Evolutionary conservation across 2,797 vertebrate species (phyloP).

Genomic region (Siniperca undulata): DNA sequence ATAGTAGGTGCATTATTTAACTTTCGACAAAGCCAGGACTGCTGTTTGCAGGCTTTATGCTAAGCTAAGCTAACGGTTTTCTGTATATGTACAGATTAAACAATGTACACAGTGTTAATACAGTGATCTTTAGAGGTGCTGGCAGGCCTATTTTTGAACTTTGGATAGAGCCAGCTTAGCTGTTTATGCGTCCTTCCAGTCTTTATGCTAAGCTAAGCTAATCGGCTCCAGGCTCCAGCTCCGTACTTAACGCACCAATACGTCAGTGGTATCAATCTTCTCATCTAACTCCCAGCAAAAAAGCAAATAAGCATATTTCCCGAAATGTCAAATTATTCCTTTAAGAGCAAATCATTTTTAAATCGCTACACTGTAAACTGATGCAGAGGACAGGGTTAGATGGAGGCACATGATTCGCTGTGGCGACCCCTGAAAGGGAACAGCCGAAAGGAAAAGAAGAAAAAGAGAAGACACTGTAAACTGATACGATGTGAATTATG

Average conservation of each 20-base stretch:
- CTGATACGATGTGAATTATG: neutral
- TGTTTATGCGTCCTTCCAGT: neutral
- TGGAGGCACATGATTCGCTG: no score
- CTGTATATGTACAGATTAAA: neutral
- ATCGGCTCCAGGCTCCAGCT: neutral
- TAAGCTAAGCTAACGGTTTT: no score
- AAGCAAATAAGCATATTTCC: no score
- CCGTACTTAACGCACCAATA: neutral
- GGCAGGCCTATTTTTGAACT: neutral
- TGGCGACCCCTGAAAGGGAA: no score
- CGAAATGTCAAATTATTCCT: neutral
- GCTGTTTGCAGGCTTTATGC: no score
- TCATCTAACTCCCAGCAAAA: neutral
- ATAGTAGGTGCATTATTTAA: no score
- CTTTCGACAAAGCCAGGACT: no score
- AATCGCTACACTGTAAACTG: neutral
- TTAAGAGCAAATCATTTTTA: neutral
- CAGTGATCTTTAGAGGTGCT: neutral
- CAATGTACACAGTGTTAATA: neutral
- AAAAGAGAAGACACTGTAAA: neutral
- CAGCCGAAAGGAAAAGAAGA: no score
- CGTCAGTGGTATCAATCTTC: neutral
- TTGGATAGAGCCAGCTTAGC: neutral
- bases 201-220: neutral
- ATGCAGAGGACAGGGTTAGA: neutral